Percentiles rank a stretch among this genome's conserved stretches.
These are phyloP conservation scores for Oscheius onirici DNA, from an alignment of 2,888 invertebrate genomes.

Conservation along the genomic window DNA sequence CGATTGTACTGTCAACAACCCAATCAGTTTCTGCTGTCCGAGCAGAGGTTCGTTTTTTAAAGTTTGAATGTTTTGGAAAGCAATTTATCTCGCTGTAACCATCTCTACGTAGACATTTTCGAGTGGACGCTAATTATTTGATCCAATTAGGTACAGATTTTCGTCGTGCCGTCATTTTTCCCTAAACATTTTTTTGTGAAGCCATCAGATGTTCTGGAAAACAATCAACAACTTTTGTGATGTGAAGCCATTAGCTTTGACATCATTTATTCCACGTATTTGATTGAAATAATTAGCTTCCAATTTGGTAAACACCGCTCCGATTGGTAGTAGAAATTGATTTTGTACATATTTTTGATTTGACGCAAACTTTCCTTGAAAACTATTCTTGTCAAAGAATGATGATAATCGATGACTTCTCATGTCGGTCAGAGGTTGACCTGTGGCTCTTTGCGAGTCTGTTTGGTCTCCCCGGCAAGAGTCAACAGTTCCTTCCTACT, in stretches of 20 bases:
- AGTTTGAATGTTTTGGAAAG: background rate
- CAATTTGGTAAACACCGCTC: no score
- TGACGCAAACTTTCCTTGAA: background rate
- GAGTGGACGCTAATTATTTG: no score
- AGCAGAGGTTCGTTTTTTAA: conserved; percentile 55
- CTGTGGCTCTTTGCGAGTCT: background rate
- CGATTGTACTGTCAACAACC: conserved; percentile 70
- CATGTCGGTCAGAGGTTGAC: conserved; percentile 14
- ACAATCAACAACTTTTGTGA: no score
- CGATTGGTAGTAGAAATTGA: background rate
- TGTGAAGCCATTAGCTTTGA: no score
- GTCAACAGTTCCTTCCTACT: conserved; percentile 19
- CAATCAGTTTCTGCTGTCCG: conserved; percentile 71
- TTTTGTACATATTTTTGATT: background rate
- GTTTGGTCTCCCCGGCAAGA: conserved; percentile 25
- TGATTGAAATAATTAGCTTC: no score
- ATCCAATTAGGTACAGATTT: no score
- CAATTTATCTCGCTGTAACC: no score
- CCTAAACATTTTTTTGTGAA: no score
- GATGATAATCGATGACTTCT: background rate
- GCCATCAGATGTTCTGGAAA: no score
- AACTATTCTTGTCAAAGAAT: background rate
- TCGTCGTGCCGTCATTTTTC: no score
- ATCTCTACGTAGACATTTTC: no score
- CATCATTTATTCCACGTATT: no score